A percentile compares a stretch with the other conserved stretches of the same genome.
These are phyloP conservation scores for Bombyx mori DNA, from an alignment of 1,140 invertebrate species.

Conservation along the genomic window ASM3026992v2 NC_085121.1:7838001-7838500, in stretches of 20 bases:
- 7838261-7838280: constrained; percentile 83
- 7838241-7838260: constrained; percentile 80
- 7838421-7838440: constrained; percentile 76
- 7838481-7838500: constrained; percentile 73
- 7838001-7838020: no score
- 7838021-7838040: no score
- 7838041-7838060: not conserved
- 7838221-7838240: constrained; percentile 80
- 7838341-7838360: constrained; percentile 78
- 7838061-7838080: constrained; percentile 16
- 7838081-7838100: constrained; percentile 65
- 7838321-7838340: constrained; percentile 79
- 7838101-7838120: constrained; percentile 53
- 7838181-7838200: constrained; percentile 81
- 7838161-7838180: constrained; percentile 80
- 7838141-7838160: constrained; percentile 55
- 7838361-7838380: constrained; percentile 79
- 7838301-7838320: constrained; percentile 77
- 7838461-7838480: constrained; percentile 79
- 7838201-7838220: constrained; percentile 82
- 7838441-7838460: constrained; percentile 77
- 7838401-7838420: constrained; percentile 75
- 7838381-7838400: constrained; percentile 77
- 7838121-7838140: constrained; percentile 41
- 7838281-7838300: constrained; percentile 80